Base-by-base conservation (phyloP, 2,113 vertebrate genomes). In the Forbesichthys agassizii region DNA sequence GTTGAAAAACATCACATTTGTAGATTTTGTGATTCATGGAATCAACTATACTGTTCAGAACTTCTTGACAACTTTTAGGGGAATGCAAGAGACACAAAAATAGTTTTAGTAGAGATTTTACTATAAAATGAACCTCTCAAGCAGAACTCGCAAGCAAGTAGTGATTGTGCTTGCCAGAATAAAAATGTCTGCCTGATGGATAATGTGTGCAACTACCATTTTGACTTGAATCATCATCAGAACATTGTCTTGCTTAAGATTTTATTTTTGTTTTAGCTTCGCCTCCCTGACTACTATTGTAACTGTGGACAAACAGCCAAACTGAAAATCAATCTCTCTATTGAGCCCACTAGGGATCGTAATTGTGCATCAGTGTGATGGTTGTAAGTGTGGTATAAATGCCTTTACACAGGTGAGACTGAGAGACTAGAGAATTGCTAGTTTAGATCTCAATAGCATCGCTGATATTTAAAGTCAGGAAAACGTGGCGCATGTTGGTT, bases 361-460 rank as follows among this genome's bases (percentile, higher is more conserved):
- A 60, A 36, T 63, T 72, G 64, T 16, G 53, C 57, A 61, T 75
- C 60, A 36, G 18, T 65, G 73, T 56, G 68, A 51, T 68, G 0
- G 58, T 48, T 53, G 7, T 42, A 13, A 42, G 76, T 69, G 65
- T 64, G 11, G 55, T 27, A 27, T 27, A 77, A 53, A 47, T 71
- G 59, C 69, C 74, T 70, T 36, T 2, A 1, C 69, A 63, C 64
- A 72, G 70, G 68, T 86, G 78, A 55, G 60, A 79, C 55, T 58
- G 68, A 84, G 78, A 55, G 60, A 79, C 55, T 58, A 73, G 52
- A 7, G 33, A 69, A 81, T 75, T 75, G 65, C 74, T 66, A 77
- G 85, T 80, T 69, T 75, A 61, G 56, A 69, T 66, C 73, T 77
- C 81, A 69, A 78, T 82, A 65, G 52, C 53, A 55, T 61, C 42